Percentiles rank a stretch among this genome's conserved stretches.
These are phyloP conservation scores for Meleagris gallopavo DNA, from an alignment of 2,113 vertebrate species.

Conservation along the genomic window DNA sequence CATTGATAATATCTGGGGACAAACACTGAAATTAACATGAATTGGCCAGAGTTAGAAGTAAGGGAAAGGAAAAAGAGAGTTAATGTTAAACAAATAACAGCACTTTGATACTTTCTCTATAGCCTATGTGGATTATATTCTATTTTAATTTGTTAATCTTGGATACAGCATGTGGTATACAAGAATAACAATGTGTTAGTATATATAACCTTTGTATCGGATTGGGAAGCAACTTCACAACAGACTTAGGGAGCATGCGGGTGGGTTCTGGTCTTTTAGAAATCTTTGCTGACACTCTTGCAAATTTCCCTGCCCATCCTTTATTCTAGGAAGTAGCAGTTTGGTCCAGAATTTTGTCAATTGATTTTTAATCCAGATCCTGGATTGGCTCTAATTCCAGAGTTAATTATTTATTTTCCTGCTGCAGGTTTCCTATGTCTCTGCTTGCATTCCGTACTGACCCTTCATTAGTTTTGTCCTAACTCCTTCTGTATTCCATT, in stretches of 20 bases:
- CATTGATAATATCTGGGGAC: not conserved
- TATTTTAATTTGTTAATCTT: slow-evolving; percentile 31
- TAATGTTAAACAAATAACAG: not conserved
- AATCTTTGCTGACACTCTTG: not conserved
- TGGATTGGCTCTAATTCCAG: not conserved
- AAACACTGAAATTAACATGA: slow-evolving; percentile 10
- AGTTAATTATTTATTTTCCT: not conserved
- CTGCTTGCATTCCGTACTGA: not conserved
- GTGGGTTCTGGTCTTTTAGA: not conserved
- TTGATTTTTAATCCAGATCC: not conserved
- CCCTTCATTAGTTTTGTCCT: not conserved
- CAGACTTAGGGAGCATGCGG: not conserved
- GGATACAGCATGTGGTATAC: not conserved
- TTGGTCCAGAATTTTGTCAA: not conserved
- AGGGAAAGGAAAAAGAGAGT: not conserved
- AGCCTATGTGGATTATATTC: slow-evolving; percentile 1
- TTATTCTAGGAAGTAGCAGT: not conserved
- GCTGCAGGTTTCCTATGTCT: not conserved
- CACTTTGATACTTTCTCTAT: not conserved
- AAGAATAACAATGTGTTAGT: not conserved
- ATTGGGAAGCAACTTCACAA: not conserved
- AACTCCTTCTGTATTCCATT: not conserved
- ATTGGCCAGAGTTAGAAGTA: not conserved
- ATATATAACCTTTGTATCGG: not conserved
- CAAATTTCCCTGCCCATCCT: not conserved